Percentiles rank a stretch among this genome's conserved stretches.
These are phyloP conservation scores for Mus pahari DNA, from an alignment of 2,113 vertebrate genomes.

Conservation along the genomic window DNA sequence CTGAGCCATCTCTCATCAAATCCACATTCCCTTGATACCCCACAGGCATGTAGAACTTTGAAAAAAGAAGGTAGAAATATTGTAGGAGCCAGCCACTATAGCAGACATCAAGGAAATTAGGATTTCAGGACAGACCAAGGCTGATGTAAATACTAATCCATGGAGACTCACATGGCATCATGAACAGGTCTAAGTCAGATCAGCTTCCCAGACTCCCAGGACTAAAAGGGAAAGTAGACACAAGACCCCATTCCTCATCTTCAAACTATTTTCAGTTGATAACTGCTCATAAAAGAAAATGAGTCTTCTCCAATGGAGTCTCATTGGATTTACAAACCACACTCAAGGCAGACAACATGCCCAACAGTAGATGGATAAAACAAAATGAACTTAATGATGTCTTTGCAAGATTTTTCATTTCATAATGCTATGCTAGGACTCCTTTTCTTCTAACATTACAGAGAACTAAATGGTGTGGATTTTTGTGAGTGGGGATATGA, in stretches of 20 bases:
- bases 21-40: too few relatives aligned
- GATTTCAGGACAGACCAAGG: too few relatives aligned
- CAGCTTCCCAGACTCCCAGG: too few relatives aligned
- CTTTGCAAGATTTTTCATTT: not conserved
- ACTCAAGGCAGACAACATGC: not conserved
- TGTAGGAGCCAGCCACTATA: not conserved
- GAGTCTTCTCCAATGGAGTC: not conserved
- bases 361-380: too few relatives aligned
- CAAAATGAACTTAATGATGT: not conserved
- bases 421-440: not conserved
- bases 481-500: not conserved
- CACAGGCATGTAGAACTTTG: too few relatives aligned
- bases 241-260: not conserved
- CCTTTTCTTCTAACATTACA: not conserved
- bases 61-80: too few relatives aligned
- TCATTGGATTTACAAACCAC: not conserved
- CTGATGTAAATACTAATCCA: not conserved
- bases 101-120: not conserved
- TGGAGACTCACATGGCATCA: not conserved
- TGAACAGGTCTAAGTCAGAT: not conserved
- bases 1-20: not conserved
- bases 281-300: not conserved
- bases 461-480: not conserved
- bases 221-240: not conserved
- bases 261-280: not conserved